Evolutionary conservation across 53 echinoderm and acorn worm genomes (phyloP).

Genomic region (Actinopyga echinites): DNA sequence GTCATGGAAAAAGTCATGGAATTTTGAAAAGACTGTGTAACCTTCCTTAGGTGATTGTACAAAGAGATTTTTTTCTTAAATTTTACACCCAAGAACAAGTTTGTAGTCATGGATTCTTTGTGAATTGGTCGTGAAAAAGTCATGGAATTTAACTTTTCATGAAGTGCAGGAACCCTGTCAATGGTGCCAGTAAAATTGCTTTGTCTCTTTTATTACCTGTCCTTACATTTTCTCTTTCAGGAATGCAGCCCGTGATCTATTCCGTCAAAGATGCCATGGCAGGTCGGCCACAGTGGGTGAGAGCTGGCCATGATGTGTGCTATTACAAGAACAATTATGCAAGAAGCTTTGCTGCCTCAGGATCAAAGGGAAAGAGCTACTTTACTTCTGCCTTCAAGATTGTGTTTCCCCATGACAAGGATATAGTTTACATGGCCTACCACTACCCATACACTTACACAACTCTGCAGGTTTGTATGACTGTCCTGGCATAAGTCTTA

Average conservation of each 20-base stretch:
- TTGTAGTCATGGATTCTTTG: too few relatives aligned
- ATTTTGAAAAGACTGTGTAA: too few relatives aligned
- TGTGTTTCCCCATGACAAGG: slow-evolving; percentile 74
- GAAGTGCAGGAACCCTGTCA: too few relatives aligned
- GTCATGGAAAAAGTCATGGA: too few relatives aligned
- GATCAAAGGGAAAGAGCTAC: slow-evolving; percentile 97
- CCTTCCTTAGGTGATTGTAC: too few relatives aligned
- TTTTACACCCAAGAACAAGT: too few relatives aligned
- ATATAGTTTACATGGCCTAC: slow-evolving; percentile 92
- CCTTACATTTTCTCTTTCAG: slow-evolving; percentile 24
- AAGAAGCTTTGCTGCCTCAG: slow-evolving; percentile 81
- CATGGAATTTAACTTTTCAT: too few relatives aligned
- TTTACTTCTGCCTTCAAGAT: slow-evolving; percentile 77
- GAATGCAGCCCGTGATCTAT: slow-evolving; percentile 96
- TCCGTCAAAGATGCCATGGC: slow-evolving; percentile 89
- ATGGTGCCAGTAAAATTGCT: too few relatives aligned
- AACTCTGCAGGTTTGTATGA: slow-evolving; percentile 73
- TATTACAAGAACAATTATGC: slow-evolving; percentile 99
- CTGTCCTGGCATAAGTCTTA: too few relatives aligned
- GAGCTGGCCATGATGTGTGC: slow-evolving; percentile 77
- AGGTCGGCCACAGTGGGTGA: slow-evolving; percentile 76
- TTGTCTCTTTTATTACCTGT: neutral
- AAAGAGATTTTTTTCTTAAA: too few relatives aligned
- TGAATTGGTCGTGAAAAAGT: too few relatives aligned
- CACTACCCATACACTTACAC: slow-evolving; percentile 95